phyloP scores from a whole-genome alignment of 2,888 invertebrate genomes.

The Amiota mariae region DNA sequence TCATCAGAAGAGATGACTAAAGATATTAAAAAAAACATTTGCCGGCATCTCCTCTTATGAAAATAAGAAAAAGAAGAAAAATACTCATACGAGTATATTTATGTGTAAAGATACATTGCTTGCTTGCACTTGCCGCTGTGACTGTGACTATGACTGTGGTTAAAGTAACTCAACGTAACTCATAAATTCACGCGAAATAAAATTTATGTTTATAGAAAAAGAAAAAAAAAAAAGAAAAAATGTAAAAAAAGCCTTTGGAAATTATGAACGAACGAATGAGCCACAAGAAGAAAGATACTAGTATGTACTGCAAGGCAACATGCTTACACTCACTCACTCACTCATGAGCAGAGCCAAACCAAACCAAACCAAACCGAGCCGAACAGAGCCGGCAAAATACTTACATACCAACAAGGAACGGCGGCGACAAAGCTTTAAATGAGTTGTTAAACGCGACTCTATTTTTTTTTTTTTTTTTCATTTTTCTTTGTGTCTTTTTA shows the following conservation, averaged over 20 bases:
- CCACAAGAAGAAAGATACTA: slow-evolving; percentile 6
- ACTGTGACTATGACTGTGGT: too few species aligned
- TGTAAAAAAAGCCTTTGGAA: slow-evolving; percentile 16
- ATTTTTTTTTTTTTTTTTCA: neutral
- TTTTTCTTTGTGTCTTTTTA: neutral
- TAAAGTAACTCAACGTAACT: slow-evolving; percentile 42
- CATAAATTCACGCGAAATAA: slow-evolving; percentile 64
- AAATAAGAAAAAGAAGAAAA: slow-evolving; percentile 10
- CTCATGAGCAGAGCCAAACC: too few species aligned
- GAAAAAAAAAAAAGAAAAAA: slow-evolving; percentile 19
- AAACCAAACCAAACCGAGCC: too few species aligned
- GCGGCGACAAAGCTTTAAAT: slow-evolving; percentile 52
- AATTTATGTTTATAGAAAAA: slow-evolving; percentile 52
- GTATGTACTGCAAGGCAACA: slow-evolving; percentile 37
- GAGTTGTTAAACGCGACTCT: slow-evolving; percentile 58
- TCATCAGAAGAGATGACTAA: too few species aligned
- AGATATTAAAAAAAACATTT: too few species aligned
- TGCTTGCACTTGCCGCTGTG: slow-evolving; percentile 18
- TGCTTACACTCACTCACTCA: too few species aligned
- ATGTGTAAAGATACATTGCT: neutral
- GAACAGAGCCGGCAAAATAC: neutral
- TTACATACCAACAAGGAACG: slow-evolving; percentile 4
- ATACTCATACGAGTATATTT: neutral
- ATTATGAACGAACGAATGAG: slow-evolving; percentile 8
- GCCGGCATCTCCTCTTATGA: neutral